Evolutionary conservation across 2,888 invertebrate genomes (phyloP).

Genomic region (Ornithoptera priamus): DNA sequence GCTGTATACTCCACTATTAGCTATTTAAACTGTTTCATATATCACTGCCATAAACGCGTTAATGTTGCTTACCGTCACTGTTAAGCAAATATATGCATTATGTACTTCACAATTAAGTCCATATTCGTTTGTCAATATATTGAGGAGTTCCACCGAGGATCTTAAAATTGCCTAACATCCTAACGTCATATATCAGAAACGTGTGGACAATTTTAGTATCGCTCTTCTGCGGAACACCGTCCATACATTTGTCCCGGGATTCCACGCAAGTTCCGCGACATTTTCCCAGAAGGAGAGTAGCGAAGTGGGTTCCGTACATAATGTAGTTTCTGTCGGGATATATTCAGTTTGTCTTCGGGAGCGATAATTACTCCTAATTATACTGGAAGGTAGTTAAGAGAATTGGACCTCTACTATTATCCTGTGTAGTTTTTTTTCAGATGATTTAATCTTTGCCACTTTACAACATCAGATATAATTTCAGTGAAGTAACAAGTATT

Average conservation of each 20-base stretch:
- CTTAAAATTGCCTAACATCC: slow-evolving; percentile 27
- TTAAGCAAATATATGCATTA: slow-evolving; percentile 10
- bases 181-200: slow-evolving; percentile 33
- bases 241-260: slow-evolving; percentile 30
- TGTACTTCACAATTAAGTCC: background rate
- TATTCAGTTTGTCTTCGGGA: background rate
- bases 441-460: background rate
- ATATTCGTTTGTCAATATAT: slow-evolving; percentile 5
- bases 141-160: slow-evolving; percentile 2
- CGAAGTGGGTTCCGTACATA: slow-evolving; percentile 6
- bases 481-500: too few relatives aligned
- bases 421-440: background rate
- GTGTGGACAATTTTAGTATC: slow-evolving; percentile 36
- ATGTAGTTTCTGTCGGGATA: background rate
- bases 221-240: slow-evolving; percentile 33
- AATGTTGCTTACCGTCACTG: background rate
- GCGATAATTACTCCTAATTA: background rate
- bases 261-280: slow-evolving; percentile 25
- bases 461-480: too few relatives aligned
- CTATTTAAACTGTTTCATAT: slow-evolving; percentile 28
- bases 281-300: slow-evolving; percentile 29
- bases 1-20: slow-evolving; percentile 26
- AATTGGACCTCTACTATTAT: background rate
- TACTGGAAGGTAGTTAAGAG: background rate
- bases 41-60: slow-evolving; percentile 29